Base-by-base conservation (phyloP, 2,113 vertebrate genomes). In the Rattus rattus region DNA sequence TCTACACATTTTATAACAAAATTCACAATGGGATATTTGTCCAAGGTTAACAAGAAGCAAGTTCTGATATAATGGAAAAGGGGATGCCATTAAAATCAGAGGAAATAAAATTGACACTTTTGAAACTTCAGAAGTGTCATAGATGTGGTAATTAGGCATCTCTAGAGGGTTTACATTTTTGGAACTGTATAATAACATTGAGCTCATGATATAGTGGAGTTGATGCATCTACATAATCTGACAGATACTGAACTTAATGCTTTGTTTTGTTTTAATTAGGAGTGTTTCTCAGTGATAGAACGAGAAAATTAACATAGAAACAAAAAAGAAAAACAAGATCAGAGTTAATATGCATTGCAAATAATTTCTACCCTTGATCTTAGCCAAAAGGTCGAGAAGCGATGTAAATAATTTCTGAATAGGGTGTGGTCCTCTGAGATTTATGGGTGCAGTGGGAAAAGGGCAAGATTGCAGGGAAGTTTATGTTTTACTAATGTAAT, bases 291-390 rank as follows among this genome's bases (percentile, higher is more conserved):
- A 73, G 4, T 63, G 30, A 36, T 52, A 39, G n/a, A 90, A 54
- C 65, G 80, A 94, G 59, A 93, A 91, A 92, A 92, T 72, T 12
- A 1, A 94, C 39, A 69, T 36, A 73, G 5, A 88, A 79, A 80
- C 7, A 89, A 63, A 36, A 24, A 54, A 30, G 16, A 84, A 13
- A 0, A 69, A 43, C 77, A 49, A 26, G 16, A 77, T 3, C 22
- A 22, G 9, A 11, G 30, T 84, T 77, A 73, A 8, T 47, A 73
- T 36, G 24, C 47, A 33, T 90, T 90, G 2, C 77, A 77, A 94
- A 69, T 84, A 84, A 56, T 36, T 49, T 33, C 2, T 8, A 43
- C 43, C 43, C 43, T 43, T 43, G 43, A 43, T 43, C 43, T 43
- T 43, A 43, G 43, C 43, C 43, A 43, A 43, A 43, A 43, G 43